Conservation (phyloP, 2,113 vertebrate genomes). For the Polyodon spathula region DNA sequence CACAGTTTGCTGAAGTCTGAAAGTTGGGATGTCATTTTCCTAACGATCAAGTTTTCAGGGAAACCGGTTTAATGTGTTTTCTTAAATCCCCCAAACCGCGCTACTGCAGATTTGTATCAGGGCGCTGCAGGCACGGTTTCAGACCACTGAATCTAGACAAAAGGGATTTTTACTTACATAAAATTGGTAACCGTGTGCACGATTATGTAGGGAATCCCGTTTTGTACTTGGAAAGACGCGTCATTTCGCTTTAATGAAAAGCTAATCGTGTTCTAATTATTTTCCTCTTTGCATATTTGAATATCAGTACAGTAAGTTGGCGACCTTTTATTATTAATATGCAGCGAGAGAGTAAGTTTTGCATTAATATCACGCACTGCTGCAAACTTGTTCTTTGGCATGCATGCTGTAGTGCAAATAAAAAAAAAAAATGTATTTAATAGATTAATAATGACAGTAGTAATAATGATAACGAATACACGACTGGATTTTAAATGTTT, state of each 20-base stretch:
- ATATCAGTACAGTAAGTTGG: not conserved
- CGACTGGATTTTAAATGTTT: too few species aligned
- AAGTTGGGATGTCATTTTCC: constrained; percentile 66
- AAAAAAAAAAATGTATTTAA: not conserved
- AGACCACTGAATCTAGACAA: constrained; percentile 68
- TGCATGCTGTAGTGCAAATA: not conserved
- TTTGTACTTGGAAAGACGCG: not conserved
- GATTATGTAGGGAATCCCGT: constrained; percentile 1
- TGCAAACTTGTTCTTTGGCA: constrained; percentile 28
- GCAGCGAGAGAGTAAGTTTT: constrained; percentile 20
- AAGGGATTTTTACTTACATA: constrained; percentile 46
- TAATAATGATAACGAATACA: too few species aligned
- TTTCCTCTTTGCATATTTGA: not conserved
- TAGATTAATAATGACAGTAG: too few species aligned
- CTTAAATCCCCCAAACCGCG: constrained; percentile 28
- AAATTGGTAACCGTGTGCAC: constrained; percentile 7
- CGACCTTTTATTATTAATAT: constrained; percentile 10
- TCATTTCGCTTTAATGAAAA: not conserved
- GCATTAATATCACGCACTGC: constrained; percentile 28
- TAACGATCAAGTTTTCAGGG: constrained; percentile 51
- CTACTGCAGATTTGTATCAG: constrained; percentile 43
- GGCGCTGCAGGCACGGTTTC: constrained; percentile 54
- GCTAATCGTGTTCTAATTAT: constrained; percentile 8
- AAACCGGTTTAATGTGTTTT: constrained; percentile 34
- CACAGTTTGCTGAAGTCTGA: constrained; percentile 67